phyloP scores from a whole-genome alignment of 2,113 vertebrate genomes.

The Etheostoma cragini region DNA sequence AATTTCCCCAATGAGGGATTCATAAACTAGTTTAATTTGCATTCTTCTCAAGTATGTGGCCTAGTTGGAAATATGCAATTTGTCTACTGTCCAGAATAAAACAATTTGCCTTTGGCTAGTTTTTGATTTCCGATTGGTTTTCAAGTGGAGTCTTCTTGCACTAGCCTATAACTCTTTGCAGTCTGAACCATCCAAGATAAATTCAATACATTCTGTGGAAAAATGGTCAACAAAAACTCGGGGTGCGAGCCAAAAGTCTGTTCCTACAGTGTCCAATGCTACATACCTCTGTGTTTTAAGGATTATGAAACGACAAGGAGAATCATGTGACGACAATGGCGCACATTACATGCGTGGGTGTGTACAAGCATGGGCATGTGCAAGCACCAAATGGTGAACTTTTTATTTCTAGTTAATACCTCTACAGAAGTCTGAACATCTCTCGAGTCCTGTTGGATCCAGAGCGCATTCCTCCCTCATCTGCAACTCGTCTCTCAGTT shows the following conservation, averaged over 20 bases:
- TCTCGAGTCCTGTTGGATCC: constrained; percentile 15
- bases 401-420: constrained; percentile 30
- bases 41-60: background rate
- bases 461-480: constrained; percentile 51
- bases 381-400: constrained; percentile 30
- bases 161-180: background rate
- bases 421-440: constrained; percentile 7
- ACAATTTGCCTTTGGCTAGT: background rate
- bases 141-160: background rate
- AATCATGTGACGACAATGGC: constrained; percentile 29
- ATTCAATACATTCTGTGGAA: background rate
- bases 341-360: constrained; percentile 55
- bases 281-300: constrained; percentile 12
- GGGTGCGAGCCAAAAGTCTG: constrained; percentile 2
- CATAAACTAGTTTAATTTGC: background rate
- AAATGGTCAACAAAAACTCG: background rate
- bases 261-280: background rate
- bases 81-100: background rate
- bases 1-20: background rate
- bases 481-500: constrained; percentile 43
- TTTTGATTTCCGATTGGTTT: background rate
- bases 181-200: background rate
- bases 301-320: constrained; percentile 43
- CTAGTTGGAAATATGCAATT: background rate
- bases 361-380: constrained; percentile 72